Percentiles rank a stretch among this genome's conserved stretches.
Conservation (phyloP, 1,140 invertebrate species). For the Drosophila fuyamai region DNA sequence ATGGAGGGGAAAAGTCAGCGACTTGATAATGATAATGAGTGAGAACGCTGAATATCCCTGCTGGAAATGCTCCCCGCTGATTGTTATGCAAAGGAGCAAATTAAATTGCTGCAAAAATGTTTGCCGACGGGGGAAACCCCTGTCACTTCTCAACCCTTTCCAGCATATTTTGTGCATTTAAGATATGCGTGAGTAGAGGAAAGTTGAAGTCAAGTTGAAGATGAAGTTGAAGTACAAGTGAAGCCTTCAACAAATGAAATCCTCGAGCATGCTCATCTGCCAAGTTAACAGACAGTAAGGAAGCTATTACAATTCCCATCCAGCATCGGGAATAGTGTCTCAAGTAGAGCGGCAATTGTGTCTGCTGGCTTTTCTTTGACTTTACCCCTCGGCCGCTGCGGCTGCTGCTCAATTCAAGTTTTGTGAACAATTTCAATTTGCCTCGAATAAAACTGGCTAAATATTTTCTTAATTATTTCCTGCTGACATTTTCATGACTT, state of each 20-base stretch:
- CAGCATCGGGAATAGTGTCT: slow-evolving; percentile 33
- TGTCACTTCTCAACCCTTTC: slow-evolving; percentile 6
- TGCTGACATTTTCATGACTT: slow-evolving; percentile 44
- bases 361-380: slow-evolving; percentile 8
- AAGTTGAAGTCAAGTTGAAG: slow-evolving; percentile 22
- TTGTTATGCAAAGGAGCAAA: slow-evolving; percentile 76
- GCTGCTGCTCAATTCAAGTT: slow-evolving; percentile 6
- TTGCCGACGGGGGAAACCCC: slow-evolving; percentile 5
- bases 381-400: background rate
- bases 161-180: slow-evolving; percentile 48
- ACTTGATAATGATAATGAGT: slow-evolving; percentile 77
- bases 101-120: slow-evolving; percentile 55
- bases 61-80: slow-evolving; percentile 39
- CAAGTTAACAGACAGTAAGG: slow-evolving; percentile 40
- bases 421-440: slow-evolving; percentile 25
- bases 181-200: slow-evolving; percentile 32
- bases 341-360: slow-evolving; percentile 22
- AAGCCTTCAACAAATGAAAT: slow-evolving; percentile 27
- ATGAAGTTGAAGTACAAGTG: slow-evolving; percentile 29
- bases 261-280: slow-evolving; percentile 44
- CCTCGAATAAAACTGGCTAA: slow-evolving; percentile 36
- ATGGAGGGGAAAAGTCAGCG: slow-evolving; percentile 27
- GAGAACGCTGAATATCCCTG: slow-evolving; percentile 52
- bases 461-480: slow-evolving; percentile 80
- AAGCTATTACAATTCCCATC: slow-evolving; percentile 34